A percentile compares a stretch with the other conserved stretches of the same genome.
These are phyloP conservation scores for Physella acuta DNA, from an alignment of 1,140 invertebrate species.

Conservation along the genomic window DNA sequence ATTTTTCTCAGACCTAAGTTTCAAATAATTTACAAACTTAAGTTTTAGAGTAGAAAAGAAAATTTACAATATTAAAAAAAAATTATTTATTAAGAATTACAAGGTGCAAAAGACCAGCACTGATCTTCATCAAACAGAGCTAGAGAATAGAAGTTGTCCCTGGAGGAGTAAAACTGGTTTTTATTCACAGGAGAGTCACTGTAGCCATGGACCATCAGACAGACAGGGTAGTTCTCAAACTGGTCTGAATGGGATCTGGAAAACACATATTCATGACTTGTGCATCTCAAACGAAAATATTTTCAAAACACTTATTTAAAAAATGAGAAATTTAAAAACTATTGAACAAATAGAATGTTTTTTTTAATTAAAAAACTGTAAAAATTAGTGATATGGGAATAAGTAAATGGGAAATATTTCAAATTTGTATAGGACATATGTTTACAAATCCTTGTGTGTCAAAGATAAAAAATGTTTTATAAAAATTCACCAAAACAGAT, in stretches of 20 bases:
- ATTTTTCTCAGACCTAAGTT: no score
- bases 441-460: no score
- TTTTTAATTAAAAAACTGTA: background rate
- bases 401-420: background rate
- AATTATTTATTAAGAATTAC: no score
- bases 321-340: background rate
- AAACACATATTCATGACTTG: slow-evolving; percentile 24
- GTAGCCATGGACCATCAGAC: slow-evolving; percentile 50
- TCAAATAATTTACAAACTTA: no score
- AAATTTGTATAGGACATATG: no score
- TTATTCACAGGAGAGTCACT: slow-evolving; percentile 42
- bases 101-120: no score
- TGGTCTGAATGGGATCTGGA: slow-evolving; percentile 3
- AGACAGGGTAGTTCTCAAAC: slow-evolving; percentile 30
- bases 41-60: no score
- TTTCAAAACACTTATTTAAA: background rate
- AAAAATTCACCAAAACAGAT: no score
- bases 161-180: slow-evolving; percentile 42
- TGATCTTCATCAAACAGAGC: slow-evolving; percentile 35
- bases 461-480: no score
- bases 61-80: no score
- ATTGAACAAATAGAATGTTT: background rate
- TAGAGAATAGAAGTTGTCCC: slow-evolving; percentile 48
- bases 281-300: slow-evolving; percentile 26
- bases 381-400: no score